These are phyloP conservation scores for Philereme transversata DNA, from an alignment of 2,888 invertebrate species.

Conservation along the genomic window DNA sequence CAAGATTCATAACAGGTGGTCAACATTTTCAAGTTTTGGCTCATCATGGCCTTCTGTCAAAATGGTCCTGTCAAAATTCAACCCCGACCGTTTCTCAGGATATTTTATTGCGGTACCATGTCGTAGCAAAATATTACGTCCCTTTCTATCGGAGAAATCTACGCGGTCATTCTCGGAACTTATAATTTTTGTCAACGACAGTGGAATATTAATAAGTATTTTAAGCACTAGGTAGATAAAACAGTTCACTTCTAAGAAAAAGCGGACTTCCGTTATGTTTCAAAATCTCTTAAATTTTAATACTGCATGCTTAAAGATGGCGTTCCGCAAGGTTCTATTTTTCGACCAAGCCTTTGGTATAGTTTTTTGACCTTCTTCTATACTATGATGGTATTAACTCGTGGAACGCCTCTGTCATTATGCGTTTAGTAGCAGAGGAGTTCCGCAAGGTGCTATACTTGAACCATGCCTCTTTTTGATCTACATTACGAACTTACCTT, in stretches of 20 bases:
- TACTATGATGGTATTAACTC: too few species aligned
- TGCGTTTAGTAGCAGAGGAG: too few species aligned
- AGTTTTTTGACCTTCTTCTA: too few species aligned
- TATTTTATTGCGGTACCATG: slow-evolving; percentile 38
- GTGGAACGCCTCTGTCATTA: too few species aligned
- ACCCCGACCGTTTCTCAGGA: slow-evolving; percentile 32
- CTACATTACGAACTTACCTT: background rate
- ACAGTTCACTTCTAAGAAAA: background rate
- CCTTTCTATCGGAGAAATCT: slow-evolving; percentile 42
- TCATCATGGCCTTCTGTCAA: slow-evolving; percentile 57
- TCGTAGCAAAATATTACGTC: slow-evolving; percentile 39
- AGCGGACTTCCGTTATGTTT: background rate
- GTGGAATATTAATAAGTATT: slow-evolving; percentile 31
- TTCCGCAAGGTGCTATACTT: too few species aligned
- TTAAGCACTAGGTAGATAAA: slow-evolving; percentile 1
- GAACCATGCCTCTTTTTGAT: background rate
- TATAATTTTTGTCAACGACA: slow-evolving; percentile 37
- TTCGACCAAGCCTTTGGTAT: too few species aligned
- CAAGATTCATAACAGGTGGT: slow-evolving; percentile 80
- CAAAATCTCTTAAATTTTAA: background rate
- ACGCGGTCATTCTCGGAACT: slow-evolving; percentile 42
- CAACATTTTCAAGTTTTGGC: slow-evolving; percentile 52
- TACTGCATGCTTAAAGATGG: background rate
- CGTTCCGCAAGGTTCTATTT: too few species aligned
- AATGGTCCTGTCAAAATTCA: slow-evolving; percentile 33